Evolutionary conservation across 2,113 vertebrate genomes (phyloP).

Genomic region (Oreamnos americanus): DNA sequence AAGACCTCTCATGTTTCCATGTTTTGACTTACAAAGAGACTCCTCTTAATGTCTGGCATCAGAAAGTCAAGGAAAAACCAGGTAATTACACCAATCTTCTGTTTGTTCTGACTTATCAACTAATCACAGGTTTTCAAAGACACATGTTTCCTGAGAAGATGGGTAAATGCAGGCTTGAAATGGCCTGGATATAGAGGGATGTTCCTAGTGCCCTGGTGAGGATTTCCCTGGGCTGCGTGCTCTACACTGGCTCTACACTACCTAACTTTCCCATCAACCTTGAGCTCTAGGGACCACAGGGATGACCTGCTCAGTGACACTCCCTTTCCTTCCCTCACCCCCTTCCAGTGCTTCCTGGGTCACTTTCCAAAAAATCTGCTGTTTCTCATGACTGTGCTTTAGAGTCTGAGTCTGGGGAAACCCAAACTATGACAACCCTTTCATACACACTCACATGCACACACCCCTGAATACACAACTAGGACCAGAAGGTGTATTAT

Average conservation of each 20-base stretch:
- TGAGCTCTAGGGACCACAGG: neutral
- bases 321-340: neutral
- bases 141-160: neutral
- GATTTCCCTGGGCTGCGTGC: accelerated
- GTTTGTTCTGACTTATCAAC: neutral
- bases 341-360: neutral
- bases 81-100: neutral
- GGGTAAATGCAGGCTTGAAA: neutral
- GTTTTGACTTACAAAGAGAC: neutral
- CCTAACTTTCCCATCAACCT: neutral
- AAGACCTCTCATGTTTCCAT: neutral
- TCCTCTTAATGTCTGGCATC: neutral
- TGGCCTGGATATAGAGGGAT: neutral
- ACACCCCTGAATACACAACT: neutral
- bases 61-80: neutral
- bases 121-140: neutral
- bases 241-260: neutral
- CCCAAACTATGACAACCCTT: neutral
- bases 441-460: neutral
- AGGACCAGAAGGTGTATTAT: neutral
- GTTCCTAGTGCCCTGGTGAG: neutral
- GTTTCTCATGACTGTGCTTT: neutral
- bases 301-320: neutral
- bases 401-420: neutral
- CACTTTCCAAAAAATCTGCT: neutral